Base-by-base conservation (phyloP, 2,888 invertebrate species). In the Tenthredo mesomela region DNA sequence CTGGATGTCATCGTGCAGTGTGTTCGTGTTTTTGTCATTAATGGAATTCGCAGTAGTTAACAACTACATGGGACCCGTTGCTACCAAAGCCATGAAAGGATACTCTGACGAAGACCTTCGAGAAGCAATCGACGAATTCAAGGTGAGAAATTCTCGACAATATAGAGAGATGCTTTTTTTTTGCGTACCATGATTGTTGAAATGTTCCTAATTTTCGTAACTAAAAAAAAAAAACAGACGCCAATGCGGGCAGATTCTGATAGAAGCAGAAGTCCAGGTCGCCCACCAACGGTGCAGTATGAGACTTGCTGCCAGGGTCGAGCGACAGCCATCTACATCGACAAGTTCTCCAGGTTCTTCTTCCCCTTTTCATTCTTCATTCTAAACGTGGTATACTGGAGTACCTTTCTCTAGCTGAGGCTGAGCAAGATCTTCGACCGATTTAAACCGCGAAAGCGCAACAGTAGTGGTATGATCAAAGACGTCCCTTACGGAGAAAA, bases 1-100 rank as follows among this genome's bases (percentile, higher is more conserved):
- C 0, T 98, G 97, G 97, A 98, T 97, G 98, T 98, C 97, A 0
- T 97, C 97, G 0, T 98, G 97, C 92, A 97, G 98, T 2, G 97
- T 98, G 21, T 98, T 98, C 93, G 98, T 98, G n/a, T 98, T 98
- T 92, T 95, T 98, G 84, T 97, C 97, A 0, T 94, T 97, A 47
- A 97, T 98, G 95, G 98, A 98, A 93, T 98, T 98, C 91, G 98
- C 98, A 0, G 96, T 98, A 2, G 98, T 98, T 70, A 98, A 98
- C 92, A 97, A 97, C 93, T 98, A 97, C 92, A 96, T 96, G 96
- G 98, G 98, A 0, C 97, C 97, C 0, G 96, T 97, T 0, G 97
- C 97, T 15, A 97, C 97, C 0, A 97, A 97, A 93, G 97, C 96
- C 5, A 97, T 97, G 97, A 97, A 97, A 91, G 97, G 98, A 0